phyloP scores from a whole-genome alignment of 2,888 invertebrate species.

The Choristoneura rosaceana region DNA sequence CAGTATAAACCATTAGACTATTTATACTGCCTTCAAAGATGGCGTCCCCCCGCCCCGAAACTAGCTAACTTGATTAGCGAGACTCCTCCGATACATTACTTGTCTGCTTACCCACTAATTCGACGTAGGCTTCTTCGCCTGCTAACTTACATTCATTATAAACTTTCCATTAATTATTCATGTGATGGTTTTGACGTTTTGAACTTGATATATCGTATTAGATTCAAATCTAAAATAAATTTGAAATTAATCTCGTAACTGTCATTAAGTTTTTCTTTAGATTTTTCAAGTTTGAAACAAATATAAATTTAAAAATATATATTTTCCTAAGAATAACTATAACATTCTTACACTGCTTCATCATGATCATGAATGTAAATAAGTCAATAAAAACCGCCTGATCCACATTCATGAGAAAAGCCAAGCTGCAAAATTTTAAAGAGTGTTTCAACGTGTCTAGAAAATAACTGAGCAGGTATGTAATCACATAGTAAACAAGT shows the following conservation, averaged over 20 bases:
- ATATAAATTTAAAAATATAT: no score
- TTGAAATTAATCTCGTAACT: no score
- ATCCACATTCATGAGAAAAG: no score
- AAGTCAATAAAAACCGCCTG: no score
- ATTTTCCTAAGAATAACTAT: no score
- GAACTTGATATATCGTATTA: neutral
- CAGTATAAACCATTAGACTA: neutral
- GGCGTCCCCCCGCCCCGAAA: neutral
- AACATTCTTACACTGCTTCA: no score
- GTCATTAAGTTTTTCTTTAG: no score
- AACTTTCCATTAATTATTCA: neutral
- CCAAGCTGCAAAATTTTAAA: no score
- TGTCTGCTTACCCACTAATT: conserved; percentile 19
- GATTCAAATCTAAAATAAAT: neutral
- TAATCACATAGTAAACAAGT: conserved; percentile 2
- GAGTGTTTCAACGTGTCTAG: neutral
- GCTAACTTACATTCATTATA: neutral
- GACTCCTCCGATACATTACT: conserved; percentile 20
- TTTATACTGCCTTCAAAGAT: neutral
- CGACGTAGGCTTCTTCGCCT: neutral
- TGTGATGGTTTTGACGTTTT: neutral
- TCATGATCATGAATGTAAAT: no score
- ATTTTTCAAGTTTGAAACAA: no score
- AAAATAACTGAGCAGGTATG: neutral
- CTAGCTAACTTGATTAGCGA: conserved; percentile 18